These are phyloP conservation scores for Cuculus canorus DNA, from an alignment of 2,797 vertebrate species.

Conservation along the genomic window DNA sequence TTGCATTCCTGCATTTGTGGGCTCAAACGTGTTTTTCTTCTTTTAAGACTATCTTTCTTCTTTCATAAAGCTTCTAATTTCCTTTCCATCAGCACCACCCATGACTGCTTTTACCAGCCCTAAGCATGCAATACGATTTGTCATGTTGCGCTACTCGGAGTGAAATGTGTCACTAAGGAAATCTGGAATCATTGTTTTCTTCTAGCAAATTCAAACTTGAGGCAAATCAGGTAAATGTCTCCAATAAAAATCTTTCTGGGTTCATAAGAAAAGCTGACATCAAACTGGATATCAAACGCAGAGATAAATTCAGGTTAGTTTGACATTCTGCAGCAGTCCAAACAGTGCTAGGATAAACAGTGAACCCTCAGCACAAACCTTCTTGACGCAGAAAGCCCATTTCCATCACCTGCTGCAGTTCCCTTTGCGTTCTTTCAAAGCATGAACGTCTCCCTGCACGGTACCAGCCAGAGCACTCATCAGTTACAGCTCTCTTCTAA, in stretches of 20 bases:
- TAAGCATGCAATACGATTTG: neutral
- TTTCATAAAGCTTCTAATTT: neutral
- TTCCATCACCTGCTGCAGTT: neutral
- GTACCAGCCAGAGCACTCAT: neutral
- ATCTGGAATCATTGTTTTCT: neutral
- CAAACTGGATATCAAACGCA: neutral
- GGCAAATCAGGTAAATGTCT: conserved; percentile 41
- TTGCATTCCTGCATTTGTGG: neutral
- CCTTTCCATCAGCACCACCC: neutral
- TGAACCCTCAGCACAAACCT: neutral
- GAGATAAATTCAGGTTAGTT: neutral
- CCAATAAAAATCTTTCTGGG: neutral
- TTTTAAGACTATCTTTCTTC: neutral
- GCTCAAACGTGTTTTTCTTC: neutral
- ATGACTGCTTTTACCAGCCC: neutral
- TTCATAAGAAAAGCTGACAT: neutral
- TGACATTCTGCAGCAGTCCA: neutral
- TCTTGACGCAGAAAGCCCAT: neutral
- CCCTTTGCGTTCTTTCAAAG: neutral
- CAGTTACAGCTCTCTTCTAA: neutral
- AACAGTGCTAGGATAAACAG: neutral
- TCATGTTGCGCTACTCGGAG: neutral
- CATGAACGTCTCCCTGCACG: neutral
- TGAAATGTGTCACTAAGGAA: conserved; percentile 26
- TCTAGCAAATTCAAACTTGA: conserved; percentile 32